phyloP scores from a whole-genome alignment of 2,888 invertebrate species.

The Polymixis lichenea region DNA sequence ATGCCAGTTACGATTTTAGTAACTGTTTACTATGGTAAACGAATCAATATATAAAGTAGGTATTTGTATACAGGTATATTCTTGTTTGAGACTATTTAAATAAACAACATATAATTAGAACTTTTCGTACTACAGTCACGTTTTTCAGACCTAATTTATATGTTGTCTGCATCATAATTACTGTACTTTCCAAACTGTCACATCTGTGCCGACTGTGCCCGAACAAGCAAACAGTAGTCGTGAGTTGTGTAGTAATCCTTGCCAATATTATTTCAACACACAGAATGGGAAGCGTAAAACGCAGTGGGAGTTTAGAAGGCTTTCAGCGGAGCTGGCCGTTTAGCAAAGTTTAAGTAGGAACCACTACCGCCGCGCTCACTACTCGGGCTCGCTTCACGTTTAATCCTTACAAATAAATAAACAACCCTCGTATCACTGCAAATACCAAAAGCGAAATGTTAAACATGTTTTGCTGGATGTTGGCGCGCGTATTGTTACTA shows the following conservation, averaged over 20 bases:
- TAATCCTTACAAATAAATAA: slow-evolving; percentile 86
- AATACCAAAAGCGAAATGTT: slow-evolving; percentile 81
- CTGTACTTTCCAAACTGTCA: slow-evolving; percentile 46
- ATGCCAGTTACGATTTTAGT: slow-evolving; percentile 75
- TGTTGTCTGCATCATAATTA: slow-evolving; percentile 41
- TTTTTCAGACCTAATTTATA: slow-evolving; percentile 31
- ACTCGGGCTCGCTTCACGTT: slow-evolving; percentile 76
- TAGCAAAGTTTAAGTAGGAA: slow-evolving; percentile 86
- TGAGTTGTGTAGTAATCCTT: slow-evolving; percentile 67
- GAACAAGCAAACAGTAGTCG: slow-evolving; percentile 59
- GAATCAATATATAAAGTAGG: slow-evolving; percentile 26
- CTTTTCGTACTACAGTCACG: slow-evolving; percentile 5
- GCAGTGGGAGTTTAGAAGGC: slow-evolving; percentile 82
- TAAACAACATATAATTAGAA: slow-evolving; percentile 2
- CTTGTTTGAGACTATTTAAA: not conserved
- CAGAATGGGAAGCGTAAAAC: slow-evolving; percentile 78
- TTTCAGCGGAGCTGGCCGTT: slow-evolving; percentile 83
- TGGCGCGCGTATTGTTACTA: slow-evolving; percentile 50
- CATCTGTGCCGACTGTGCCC: slow-evolving; percentile 42
- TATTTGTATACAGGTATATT: not conserved
- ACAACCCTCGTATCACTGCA: slow-evolving; percentile 81
- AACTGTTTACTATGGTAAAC: slow-evolving; percentile 43
- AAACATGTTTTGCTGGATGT: slow-evolving; percentile 73
- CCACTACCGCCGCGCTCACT: slow-evolving; percentile 76
- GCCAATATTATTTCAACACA: slow-evolving; percentile 79